phyloP scores from a whole-genome alignment of 2,113 vertebrate genomes.

The Dendropsophus ebraccatus region DNA sequence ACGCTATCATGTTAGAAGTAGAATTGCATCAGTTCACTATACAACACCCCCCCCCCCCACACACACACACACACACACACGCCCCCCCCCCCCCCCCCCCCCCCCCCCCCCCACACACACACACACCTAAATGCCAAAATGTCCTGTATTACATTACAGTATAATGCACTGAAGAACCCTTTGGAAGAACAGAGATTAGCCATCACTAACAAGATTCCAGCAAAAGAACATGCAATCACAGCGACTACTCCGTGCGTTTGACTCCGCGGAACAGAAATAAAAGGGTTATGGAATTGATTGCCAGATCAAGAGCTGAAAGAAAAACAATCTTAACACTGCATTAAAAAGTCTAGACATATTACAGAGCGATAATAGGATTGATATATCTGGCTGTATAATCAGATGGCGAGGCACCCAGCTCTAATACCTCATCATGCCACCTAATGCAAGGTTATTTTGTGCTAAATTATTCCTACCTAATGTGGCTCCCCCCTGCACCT shows the following conservation, averaged over 20 bases:
- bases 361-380: conserved; percentile 57
- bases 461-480: conserved; percentile 30
- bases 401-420: conserved; percentile 43
- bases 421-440: conserved; percentile 55
- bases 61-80: too few species aligned
- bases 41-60: too few species aligned
- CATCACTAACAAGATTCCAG: conserved; percentile 56
- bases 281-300: conserved; percentile 57
- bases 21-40: too few species aligned
- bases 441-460: conserved; percentile 48
- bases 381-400: conserved; percentile 56
- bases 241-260: conserved; percentile 40
- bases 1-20: too few species aligned
- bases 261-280: conserved; percentile 53
- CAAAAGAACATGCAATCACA: conserved; percentile 56
- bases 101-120: too few species aligned
- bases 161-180: conserved; percentile 46
- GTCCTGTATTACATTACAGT: conserved; percentile 46
- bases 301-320: conserved; percentile 57
- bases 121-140: conserved; percentile 44
- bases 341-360: conserved; percentile 60
- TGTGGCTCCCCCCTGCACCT: not conserved
- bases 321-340: conserved; percentile 57
- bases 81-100: too few species aligned
- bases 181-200: conserved; percentile 54